Conservation (phyloP, 2,113 vertebrate species). For the Esox niger region DNA sequence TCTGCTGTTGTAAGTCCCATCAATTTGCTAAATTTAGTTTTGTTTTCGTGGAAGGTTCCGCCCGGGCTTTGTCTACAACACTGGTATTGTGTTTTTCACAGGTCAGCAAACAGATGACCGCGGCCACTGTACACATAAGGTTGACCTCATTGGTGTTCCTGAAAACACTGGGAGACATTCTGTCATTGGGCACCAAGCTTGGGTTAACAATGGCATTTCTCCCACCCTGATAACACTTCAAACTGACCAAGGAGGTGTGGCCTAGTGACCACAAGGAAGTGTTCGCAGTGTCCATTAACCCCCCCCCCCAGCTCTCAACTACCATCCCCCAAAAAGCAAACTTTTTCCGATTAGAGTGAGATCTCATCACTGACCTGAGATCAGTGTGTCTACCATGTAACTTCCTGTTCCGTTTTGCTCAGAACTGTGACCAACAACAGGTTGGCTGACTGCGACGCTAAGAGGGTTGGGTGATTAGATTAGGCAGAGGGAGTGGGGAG, state of each 20-base stretch:
- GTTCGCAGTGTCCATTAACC: neutral
- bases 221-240: neutral
- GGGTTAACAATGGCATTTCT: neutral
- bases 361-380: too few relatives aligned
- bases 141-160: constrained; percentile 1
- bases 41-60: neutral
- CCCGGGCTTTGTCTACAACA: too few relatives aligned
- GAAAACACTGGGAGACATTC: neutral
- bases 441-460: constrained; percentile 38
- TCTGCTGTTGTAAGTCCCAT: neutral
- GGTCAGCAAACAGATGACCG: too few relatives aligned
- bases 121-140: neutral
- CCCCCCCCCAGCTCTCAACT: too few relatives aligned
- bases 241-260: neutral
- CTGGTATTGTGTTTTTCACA: neutral
- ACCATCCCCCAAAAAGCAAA: too few relatives aligned
- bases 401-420: too few relatives aligned
- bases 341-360: too few relatives aligned
- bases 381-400: too few relatives aligned
- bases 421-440: constrained; percentile 11
- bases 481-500: constrained; percentile 27
- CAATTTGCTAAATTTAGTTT: neutral
- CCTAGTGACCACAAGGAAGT: constrained; percentile 1
- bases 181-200: neutral
- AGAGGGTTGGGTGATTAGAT: neutral